Evolutionary conservation across 2,113 vertebrate species (phyloP).

Genomic region (Anser cygnoides): DNA sequence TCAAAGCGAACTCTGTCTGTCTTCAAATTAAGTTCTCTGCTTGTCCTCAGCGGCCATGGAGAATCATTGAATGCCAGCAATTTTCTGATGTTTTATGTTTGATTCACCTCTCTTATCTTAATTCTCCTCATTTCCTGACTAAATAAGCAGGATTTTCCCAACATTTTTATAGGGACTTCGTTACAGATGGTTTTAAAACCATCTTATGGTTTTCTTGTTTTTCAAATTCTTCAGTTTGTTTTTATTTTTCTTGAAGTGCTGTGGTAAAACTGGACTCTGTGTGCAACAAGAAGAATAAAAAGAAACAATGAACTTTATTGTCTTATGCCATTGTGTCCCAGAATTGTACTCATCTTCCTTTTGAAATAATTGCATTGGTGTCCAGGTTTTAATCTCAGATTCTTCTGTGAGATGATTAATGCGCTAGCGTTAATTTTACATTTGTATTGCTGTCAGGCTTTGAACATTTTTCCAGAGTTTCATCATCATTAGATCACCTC

Average conservation of each 20-base stretch:
- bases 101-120: background rate
- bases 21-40: background rate
- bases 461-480: background rate
- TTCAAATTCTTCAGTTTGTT: background rate
- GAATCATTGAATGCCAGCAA: background rate
- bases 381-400: background rate
- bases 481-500: background rate
- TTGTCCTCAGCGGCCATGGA: background rate
- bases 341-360: background rate
- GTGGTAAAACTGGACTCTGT: background rate
- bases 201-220: background rate
- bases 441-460: background rate
- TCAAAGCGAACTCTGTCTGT: background rate
- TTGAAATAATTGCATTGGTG: background rate
- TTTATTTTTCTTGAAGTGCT: background rate
- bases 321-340: background rate
- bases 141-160: background rate
- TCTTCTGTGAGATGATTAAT: background rate
- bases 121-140: background rate
- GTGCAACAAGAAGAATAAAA: background rate
- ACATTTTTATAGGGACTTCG: background rate
- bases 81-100: background rate
- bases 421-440: background rate
- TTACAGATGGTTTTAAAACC: background rate
- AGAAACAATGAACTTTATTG: background rate